Evolutionary conservation across 2,113 vertebrate genomes (phyloP).

Genomic region (Kryptolebias marmoratus): DNA sequence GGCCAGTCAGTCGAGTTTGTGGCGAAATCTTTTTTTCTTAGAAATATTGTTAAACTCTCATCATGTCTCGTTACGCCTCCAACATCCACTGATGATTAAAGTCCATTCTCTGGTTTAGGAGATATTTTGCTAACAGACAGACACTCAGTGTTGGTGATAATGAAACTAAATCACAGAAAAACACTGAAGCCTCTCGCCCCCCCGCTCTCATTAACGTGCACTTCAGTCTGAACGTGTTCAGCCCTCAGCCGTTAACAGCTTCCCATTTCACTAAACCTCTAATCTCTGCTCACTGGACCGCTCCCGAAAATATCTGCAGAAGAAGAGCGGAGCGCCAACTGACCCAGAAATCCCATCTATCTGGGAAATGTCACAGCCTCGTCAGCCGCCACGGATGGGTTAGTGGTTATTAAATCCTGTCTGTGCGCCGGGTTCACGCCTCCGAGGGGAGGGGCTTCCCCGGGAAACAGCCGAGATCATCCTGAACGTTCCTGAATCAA

Average conservation of each 20-base stretch:
- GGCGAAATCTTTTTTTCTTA: no score
- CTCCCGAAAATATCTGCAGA: slow-evolving; percentile 42
- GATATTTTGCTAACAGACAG: no score
- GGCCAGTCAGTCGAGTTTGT: no score
- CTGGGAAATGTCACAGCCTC: slow-evolving; percentile 49
- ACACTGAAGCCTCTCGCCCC: no score
- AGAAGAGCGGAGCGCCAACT: slow-evolving; percentile 8
- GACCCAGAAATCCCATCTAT: slow-evolving; percentile 60
- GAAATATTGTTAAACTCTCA: no score
- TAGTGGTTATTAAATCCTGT: slow-evolving; percentile 43
- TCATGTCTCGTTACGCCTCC: no score
- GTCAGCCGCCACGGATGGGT: slow-evolving; percentile 42
- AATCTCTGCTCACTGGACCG: slow-evolving; percentile 56
- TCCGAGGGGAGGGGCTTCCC: not conserved
- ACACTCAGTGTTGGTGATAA: no score
- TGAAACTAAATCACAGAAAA: no score
- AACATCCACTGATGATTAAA: no score
- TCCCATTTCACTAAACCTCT: slow-evolving; percentile 35
- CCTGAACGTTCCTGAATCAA: no score
- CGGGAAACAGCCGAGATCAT: not conserved
- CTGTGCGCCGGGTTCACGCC: slow-evolving; percentile 6
- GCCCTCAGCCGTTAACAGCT: slow-evolving; percentile 19
- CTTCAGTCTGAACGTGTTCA: slow-evolving; percentile 18
- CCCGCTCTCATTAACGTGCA: slow-evolving; percentile 7
- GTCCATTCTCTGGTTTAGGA: no score